Evolutionary conservation across 2,888 invertebrate species (phyloP).

Genomic region (Yponomeuta evonymella): DNA sequence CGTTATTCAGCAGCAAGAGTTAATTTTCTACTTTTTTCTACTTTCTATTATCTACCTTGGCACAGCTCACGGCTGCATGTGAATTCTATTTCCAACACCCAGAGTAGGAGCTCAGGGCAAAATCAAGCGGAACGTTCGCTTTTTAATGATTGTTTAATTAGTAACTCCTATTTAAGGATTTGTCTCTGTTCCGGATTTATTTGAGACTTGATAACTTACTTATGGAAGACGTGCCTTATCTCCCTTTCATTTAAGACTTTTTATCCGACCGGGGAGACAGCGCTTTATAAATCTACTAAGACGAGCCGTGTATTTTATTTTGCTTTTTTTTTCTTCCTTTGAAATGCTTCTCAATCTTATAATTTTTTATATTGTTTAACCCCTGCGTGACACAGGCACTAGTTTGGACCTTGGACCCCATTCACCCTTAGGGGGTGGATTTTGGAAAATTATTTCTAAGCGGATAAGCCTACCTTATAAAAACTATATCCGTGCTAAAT

Average conservation of each 20-base stretch:
- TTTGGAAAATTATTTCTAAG: no score
- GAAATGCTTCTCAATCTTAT: background rate
- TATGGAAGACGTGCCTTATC: background rate
- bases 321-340: background rate
- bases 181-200: background rate
- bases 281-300: background rate
- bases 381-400: no score
- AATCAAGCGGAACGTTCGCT: background rate
- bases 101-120: background rate
- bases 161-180: slow-evolving; percentile 4
- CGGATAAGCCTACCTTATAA: no score
- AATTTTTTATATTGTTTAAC: no score
- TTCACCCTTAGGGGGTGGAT: no score
- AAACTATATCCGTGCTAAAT: no score
- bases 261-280: background rate
- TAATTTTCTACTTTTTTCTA: no score
- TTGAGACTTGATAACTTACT: slow-evolving; percentile 7
- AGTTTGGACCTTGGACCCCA: no score
- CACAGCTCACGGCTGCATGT: no score
- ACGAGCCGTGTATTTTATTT: background rate
- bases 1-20: no score
- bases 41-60: no score
- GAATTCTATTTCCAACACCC: no score
- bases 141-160: slow-evolving; percentile 8
- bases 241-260: background rate